Base-by-base conservation (phyloP, 2,888 invertebrate genomes). In the Seira sanloemensis region DNA sequence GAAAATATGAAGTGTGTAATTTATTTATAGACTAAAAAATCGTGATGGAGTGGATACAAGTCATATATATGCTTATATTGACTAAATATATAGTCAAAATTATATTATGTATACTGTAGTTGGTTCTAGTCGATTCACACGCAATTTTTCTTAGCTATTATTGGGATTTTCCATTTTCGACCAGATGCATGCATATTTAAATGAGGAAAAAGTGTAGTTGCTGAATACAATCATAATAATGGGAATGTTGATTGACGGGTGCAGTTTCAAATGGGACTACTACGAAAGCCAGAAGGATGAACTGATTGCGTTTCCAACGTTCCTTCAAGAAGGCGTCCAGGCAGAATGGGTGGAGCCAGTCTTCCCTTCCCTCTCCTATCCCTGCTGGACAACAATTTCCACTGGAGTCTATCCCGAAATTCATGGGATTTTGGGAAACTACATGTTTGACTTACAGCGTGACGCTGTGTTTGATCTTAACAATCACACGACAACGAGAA, bases 371-470 rank as follows among this genome's bases (percentile, higher is more conserved):
- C 66, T 89, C 27, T 90, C 90, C 23, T 90, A 90, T 84, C 90
- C 90, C 5, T 86, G 89, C 27, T 90, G 90, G 90, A 90, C 90
- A 26, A 89, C 90, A 9, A 88, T 90, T 21, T 88, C 87, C 77
- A 90, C 90, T n/a, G 90, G 90, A 18, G 83, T 89, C 18, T 87
- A 91, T 85, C 90, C 91, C 2, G 91, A 91, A 88, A 89, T 79
- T 24, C 91, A 91, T 87, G 91, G 90, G 4, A 90, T 91, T 37
- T 88, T 91, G 26, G 91, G 90, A n/a, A 91, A 91, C 80, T 90
- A 90, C 88, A 91, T 91, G 90, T 91, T 90, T 78, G 91, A 91
- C 87, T 73, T 90, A 4, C 82, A 86, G 0, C 78, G 86, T 12
- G 89, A 90, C 50, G 90, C 90, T 9, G 74, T 86, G 19, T 89